These are phyloP conservation scores for Scleropages formosus DNA, from an alignment of 2,797 vertebrate genomes.

Conservation along the genomic window DNA sequence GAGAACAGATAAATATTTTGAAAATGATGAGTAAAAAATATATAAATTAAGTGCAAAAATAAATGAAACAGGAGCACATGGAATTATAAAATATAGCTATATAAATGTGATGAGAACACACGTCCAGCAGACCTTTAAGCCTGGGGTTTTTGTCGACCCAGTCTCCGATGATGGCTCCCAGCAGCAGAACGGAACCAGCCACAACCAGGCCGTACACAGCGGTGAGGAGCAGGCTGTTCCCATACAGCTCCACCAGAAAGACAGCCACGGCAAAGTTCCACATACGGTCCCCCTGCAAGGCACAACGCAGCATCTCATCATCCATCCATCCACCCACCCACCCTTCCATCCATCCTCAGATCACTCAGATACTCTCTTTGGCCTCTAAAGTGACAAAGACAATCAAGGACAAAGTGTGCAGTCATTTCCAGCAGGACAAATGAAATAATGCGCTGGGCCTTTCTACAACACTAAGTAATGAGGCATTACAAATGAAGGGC, in stretches of 20 bases:
- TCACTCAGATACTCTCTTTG: too few relatives aligned
- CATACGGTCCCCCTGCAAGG: conserved; percentile 89
- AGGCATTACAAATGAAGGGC: too few relatives aligned
- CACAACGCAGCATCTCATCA: neutral
- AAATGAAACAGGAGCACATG: neutral
- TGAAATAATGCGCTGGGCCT: too few relatives aligned
- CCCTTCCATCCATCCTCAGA: too few relatives aligned
- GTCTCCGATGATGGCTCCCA: conserved; percentile 94
- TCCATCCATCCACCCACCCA: too few relatives aligned
- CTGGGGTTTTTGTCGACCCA: conserved; percentile 96
- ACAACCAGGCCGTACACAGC: conserved; percentile 95
- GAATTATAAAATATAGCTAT: neutral
- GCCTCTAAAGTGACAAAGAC: too few relatives aligned
- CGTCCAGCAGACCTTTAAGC: conserved; percentile 82
- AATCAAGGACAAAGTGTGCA: too few relatives aligned
- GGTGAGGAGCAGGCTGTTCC: conserved; percentile 91
- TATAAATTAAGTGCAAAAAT: neutral
- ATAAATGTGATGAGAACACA: neutral
- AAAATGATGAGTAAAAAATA: neutral
- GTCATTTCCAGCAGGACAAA: too few relatives aligned
- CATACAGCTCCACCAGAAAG: conserved; percentile 94
- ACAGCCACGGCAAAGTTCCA: conserved; percentile 97
- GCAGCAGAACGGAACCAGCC: conserved; percentile 88
- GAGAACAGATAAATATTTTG: neutral
- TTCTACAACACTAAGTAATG: too few relatives aligned